phyloP scores from a whole-genome alignment of 1,140 invertebrate species.

The Drosophila auraria region DNA sequence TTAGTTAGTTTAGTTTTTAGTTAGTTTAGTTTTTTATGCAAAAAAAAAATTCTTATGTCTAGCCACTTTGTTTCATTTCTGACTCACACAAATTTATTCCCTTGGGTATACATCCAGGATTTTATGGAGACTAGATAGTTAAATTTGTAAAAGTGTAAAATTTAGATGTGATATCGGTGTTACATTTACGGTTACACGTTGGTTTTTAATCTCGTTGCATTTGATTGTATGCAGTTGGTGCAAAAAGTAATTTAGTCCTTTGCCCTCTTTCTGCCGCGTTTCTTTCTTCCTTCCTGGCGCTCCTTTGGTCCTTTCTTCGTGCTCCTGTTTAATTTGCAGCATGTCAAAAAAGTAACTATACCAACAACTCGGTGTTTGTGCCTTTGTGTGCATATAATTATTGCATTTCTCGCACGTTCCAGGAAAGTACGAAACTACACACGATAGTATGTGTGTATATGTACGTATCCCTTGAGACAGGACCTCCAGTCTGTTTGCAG shows the following conservation, averaged over 20 bases:
- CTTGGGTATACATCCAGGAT: no score
- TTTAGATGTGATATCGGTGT: slow-evolving; percentile 29
- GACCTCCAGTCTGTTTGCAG: slow-evolving; percentile 64
- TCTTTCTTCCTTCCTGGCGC: slow-evolving; percentile 5
- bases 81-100: no score
- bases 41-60: no score
- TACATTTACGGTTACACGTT: slow-evolving; percentile 56
- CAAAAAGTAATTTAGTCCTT: slow-evolving; percentile 73
- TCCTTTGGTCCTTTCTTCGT: slow-evolving; percentile 29
- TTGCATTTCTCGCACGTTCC: slow-evolving; percentile 80
- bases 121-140: no score
- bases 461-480: slow-evolving; percentile 4
- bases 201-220: slow-evolving; percentile 80
- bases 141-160: slow-evolving; percentile 3
- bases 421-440: slow-evolving; percentile 51
- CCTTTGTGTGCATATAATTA: slow-evolving; percentile 81
- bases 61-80: no score
- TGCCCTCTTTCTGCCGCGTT: background rate
- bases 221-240: slow-evolving; percentile 78
- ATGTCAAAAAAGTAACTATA: slow-evolving; percentile 72
- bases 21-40: no score
- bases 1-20: no score
- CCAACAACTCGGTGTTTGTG: slow-evolving; percentile 31
- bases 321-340: slow-evolving; percentile 78
- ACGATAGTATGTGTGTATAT: background rate